Percentiles rank a stretch among this genome's conserved stretches.
Evolutionary conservation across 2,888 invertebrate species (phyloP).

Genomic region (Volucella bombylans): DNA sequence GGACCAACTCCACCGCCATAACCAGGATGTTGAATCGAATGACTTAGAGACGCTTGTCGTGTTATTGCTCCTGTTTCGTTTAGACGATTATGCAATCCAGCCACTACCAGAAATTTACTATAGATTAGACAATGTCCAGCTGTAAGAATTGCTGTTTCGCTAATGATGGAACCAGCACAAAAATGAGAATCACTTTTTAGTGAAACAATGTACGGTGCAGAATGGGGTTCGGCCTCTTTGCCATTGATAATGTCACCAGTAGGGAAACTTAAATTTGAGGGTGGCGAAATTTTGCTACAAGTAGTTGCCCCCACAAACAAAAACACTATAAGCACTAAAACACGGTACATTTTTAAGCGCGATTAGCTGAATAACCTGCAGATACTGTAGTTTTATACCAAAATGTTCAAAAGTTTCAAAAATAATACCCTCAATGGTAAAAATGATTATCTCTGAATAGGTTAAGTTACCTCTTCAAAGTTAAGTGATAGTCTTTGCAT

Average conservation of each 20-base stretch:
- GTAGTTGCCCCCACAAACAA: conserved; percentile 73
- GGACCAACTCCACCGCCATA: conserved; percentile 81
- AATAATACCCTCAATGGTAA: conserved; percentile 6
- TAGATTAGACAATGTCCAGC: conserved; percentile 80
- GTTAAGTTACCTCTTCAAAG: background rate
- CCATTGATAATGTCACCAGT: conserved; percentile 80
- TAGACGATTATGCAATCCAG: conserved; percentile 81
- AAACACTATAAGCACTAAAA: background rate
- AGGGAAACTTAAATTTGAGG: conserved; percentile 76
- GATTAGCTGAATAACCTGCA: background rate
- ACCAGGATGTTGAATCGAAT: conserved; percentile 78
- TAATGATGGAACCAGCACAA: conserved; percentile 83
- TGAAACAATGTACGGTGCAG: conserved; percentile 83
- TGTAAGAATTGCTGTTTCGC: conserved; percentile 81
- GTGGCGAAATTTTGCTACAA: conserved; percentile 74
- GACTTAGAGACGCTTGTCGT: conserved; percentile 77
- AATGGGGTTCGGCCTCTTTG: conserved; percentile 79
- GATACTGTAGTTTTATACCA: conserved; percentile 9
- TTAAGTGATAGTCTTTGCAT: conserved; percentile 31
- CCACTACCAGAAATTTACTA: conserved; percentile 78
- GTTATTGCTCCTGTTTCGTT: conserved; percentile 75
- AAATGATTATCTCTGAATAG: conserved; percentile 32
- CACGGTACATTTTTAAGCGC: conserved; percentile 42
- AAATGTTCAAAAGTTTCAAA: no score
- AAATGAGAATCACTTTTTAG: conserved; percentile 79